phyloP scores from a whole-genome alignment of 2,797 vertebrate species.

The Furcifer pardalis region DNA sequence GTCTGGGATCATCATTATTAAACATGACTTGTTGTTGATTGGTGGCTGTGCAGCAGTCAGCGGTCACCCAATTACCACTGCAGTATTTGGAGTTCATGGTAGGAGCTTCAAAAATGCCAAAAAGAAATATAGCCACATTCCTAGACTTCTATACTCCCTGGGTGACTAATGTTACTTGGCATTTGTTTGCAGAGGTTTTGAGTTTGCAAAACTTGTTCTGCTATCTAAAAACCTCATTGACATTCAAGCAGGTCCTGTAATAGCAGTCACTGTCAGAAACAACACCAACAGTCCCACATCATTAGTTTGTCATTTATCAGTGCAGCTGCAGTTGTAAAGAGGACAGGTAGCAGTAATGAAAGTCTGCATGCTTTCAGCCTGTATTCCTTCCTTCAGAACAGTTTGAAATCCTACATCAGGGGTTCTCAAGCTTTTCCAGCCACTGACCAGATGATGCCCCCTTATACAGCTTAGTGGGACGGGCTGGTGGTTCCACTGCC shows the following conservation, averaged over 20 bases:
- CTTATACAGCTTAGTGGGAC: too few species aligned
- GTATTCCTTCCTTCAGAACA: background rate
- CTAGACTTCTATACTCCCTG: background rate
- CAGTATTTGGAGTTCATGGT: constrained; percentile 7
- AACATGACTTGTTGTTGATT: constrained; percentile 19
- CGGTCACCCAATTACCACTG: constrained; percentile 39
- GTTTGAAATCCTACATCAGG: background rate
- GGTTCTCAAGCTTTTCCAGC: too few species aligned
- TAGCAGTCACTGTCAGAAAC: constrained; percentile 14
- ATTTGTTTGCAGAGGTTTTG: constrained; percentile 19
- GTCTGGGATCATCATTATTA: constrained; percentile 15
- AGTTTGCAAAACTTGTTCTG: background rate
- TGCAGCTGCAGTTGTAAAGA: background rate
- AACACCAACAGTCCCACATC: constrained; percentile 1
- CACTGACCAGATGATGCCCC: too few species aligned
- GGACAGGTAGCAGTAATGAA: background rate
- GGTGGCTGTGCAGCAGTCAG: constrained; percentile 17
- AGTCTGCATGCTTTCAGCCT: background rate
- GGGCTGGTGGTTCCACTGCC: too few species aligned
- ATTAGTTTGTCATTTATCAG: constrained; percentile 21
- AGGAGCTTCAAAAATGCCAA: constrained; percentile 7
- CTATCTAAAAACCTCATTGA: constrained; percentile 16
- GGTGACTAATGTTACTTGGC: background rate
- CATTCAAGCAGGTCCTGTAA: constrained; percentile 13
- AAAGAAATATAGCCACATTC: constrained; percentile 14